Base-by-base conservation (phyloP, 2,888 invertebrate genomes). In the Orchesella flavescens region DNA sequence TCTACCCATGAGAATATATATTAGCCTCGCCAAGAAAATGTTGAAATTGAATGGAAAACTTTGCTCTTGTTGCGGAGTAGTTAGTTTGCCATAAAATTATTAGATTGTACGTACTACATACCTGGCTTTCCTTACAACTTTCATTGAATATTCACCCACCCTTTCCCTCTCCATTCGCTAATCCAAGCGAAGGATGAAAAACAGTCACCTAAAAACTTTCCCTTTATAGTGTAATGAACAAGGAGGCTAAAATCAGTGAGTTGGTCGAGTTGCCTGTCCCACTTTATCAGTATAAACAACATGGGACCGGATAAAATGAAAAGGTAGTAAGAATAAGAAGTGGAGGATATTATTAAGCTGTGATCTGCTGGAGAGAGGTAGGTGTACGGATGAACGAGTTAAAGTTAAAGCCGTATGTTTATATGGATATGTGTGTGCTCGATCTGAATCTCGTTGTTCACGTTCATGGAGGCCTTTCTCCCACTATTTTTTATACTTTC, bases 31-130 rank as follows among this genome's bases (percentile, higher is more conserved):
- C 17, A 59, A 59, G 17, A 59, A 59, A 59, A 66, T 63, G 66
- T 19, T 57, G 15, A 77, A 77, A 77, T 77, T 77, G 77, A 77
- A 77, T 69, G 59, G 46, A 21, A 77, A 77, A 68, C 68, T 77
- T 69, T 77, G 34, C 34, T 34, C 7, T 7, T 34, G 3, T 34
- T 34, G 34, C 34, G 46, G 43, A 76, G 66, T 76, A 66, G 53
- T 76, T 76, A 72, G 72, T 65, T 59, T 65, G 21, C 49, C 69
- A 69, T 69, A 69, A 69, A 69, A 69, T 69, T 69, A 69, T 69
- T 69, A 69, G 17, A 12, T 49, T 46, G 66, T 13, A n/a, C n/a
- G n/a, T n/a, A n/a, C n/a, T n/a, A n/a, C n/a, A n/a, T n/a, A 63
- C 19, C 49, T n/a, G 12, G 59, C 15, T 12, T 23, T 63, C n/a